Percentiles rank a stretch among this genome's conserved stretches.
Evolutionary conservation across 1,140 invertebrate species (phyloP).

Genomic region (Tetragonula clypearis): DNA sequence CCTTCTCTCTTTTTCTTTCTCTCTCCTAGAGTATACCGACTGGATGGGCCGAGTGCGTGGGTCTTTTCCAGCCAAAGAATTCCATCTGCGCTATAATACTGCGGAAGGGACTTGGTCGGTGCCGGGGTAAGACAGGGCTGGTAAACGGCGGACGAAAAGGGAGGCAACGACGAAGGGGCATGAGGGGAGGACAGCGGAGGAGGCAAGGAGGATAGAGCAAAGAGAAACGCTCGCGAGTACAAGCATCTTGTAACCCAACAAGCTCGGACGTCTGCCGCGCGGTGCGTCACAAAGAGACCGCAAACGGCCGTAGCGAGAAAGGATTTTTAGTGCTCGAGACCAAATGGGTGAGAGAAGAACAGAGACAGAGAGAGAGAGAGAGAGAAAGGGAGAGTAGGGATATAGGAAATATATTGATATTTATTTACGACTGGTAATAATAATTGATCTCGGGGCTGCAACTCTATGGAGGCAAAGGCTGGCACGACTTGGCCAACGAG

Average conservation of each 20-base stretch:
- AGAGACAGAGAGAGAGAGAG: neutral
- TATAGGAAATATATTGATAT: conserved; percentile 68
- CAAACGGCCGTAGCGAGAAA: conserved; percentile 57
- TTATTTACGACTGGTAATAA: conserved; percentile 74
- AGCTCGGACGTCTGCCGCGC: conserved; percentile 67
- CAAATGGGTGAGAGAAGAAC: neutral
- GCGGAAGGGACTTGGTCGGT: conserved; percentile 22
- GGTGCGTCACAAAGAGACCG: conserved; percentile 70
- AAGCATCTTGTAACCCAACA: conserved; percentile 69
- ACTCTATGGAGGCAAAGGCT: conserved; percentile 50
- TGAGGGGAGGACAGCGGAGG: neutral
- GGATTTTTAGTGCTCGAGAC: conserved; percentile 63
- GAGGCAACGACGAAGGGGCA: neutral
- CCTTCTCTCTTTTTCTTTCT: neutral
- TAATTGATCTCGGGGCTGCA: conserved; percentile 69
- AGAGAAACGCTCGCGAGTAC: conserved; percentile 61
- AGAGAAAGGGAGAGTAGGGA: conserved; percentile 34
- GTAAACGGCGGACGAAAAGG: conserved; percentile 23
- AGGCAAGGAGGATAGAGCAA: conserved; percentile 54
- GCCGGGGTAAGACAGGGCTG: neutral
- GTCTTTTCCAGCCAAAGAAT: conserved; percentile 52
- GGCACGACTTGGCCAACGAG: neutral
- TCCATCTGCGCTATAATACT: conserved; percentile 39
- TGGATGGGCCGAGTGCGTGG: conserved; percentile 15
- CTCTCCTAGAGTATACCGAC: conserved; percentile 2